Evolutionary conservation across 2,113 vertebrate genomes (phyloP).

Genomic region (Ellobius talpinus): DNA sequence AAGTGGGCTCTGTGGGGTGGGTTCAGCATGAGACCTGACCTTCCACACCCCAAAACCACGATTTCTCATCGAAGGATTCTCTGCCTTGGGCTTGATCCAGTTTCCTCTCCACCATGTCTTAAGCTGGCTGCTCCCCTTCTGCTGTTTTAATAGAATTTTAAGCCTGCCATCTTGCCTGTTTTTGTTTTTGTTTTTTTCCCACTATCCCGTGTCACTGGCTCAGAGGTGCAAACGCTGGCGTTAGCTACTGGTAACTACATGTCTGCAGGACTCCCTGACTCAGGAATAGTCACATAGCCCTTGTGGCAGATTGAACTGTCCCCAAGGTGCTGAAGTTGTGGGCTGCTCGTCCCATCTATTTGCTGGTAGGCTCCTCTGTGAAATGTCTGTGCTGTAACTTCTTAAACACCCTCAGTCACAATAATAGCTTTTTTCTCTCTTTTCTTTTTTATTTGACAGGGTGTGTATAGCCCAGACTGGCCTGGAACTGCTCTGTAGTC

Average conservation of each 20-base stretch:
- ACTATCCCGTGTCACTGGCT: background rate
- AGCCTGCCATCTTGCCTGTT: background rate
- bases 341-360: background rate
- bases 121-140: too few relatives aligned
- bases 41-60: background rate
- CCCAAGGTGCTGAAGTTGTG: background rate
- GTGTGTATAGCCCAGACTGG: background rate
- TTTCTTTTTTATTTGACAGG: background rate
- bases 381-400: background rate
- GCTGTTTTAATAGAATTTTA: background rate
- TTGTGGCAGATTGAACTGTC: background rate
- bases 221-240: too few relatives aligned
- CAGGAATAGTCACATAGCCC: background rate
- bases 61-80: background rate
- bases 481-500: background rate
- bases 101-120: background rate
- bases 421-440: background rate
- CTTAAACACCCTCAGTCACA: background rate
- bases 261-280: background rate
- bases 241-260: background rate
- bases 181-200: background rate
- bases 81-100: background rate
- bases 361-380: background rate
- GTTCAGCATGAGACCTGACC: background rate
- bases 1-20: background rate